These are phyloP conservation scores for Etia nguti DNA, from an alignment of 2,113 vertebrate genomes.

Conservation along the genomic window DNA sequence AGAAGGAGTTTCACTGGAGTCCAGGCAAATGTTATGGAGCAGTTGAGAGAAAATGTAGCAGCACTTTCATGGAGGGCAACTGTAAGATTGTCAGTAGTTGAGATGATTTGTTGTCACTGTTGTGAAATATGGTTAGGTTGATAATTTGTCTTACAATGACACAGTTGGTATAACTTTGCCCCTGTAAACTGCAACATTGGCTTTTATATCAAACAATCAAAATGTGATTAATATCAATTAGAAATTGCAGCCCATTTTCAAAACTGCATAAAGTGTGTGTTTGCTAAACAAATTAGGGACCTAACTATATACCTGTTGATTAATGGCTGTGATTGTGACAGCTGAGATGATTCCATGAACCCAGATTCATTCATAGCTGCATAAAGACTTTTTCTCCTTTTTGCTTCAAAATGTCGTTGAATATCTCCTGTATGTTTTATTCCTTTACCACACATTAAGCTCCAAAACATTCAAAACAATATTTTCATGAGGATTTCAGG, in stretches of 20 bases:
- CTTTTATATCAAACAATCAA: background rate
- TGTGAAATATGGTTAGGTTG: background rate
- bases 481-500: background rate
- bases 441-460: background rate
- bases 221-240: background rate
- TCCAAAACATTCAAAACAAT: background rate
- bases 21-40: background rate
- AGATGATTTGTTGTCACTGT: background rate
- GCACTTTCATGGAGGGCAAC: background rate
- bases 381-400: background rate
- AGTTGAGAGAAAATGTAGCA: background rate
- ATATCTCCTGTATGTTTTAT: background rate
- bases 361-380: background rate
- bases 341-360: background rate
- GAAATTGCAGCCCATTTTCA: background rate
- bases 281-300: background rate
- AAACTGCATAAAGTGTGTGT: background rate
- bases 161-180: background rate
- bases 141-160: background rate
- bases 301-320: background rate
- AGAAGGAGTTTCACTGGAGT: background rate
- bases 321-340: background rate
- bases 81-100: background rate
- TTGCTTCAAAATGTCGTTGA: background rate
- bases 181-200: background rate